These are phyloP conservation scores for Phocides pigmalion DNA, from an alignment of 1,140 invertebrate genomes.

Conservation along the genomic window DNA sequence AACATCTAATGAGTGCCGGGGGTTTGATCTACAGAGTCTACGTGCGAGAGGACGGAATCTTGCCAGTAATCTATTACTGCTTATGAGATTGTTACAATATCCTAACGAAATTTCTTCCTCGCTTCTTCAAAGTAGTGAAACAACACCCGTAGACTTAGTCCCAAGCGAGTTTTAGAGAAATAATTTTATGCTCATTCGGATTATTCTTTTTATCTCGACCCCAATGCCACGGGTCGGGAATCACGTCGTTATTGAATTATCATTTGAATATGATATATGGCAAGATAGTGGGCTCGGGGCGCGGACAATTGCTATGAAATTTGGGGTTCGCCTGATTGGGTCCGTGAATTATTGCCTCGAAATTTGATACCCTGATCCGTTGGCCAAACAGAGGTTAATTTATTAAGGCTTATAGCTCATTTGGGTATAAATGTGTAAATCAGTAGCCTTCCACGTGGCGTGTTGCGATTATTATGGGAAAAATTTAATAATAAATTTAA, in stretches of 20 bases:
- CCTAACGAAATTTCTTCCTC: no score
- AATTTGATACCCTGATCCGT: constrained; percentile 44
- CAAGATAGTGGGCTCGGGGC: constrained; percentile 60
- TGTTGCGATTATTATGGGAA: constrained; percentile 10
- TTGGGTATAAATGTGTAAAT: not conserved
- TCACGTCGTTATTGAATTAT: constrained; percentile 77
- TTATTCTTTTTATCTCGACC: constrained; percentile 75
- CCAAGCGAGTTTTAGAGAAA: constrained; percentile 57
- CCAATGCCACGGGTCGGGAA: constrained; percentile 60
- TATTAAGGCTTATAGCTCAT: constrained; percentile 24
- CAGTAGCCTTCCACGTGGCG: not conserved
- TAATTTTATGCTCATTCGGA: constrained; percentile 78
- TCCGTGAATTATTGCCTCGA: constrained; percentile 60
- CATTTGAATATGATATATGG: constrained; percentile 78
- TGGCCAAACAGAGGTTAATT: constrained; percentile 30
- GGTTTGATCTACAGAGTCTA: no score
- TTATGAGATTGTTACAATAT: no score
- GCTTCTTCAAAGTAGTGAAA: no score
- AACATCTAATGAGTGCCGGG: no score
- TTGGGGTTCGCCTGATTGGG: constrained; percentile 65
- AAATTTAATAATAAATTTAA: no score
- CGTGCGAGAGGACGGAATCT: no score
- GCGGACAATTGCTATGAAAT: constrained; percentile 68
- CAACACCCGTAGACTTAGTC: constrained; percentile 30
- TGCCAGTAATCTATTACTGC: no score